These are phyloP conservation scores for Seriola rivoliana DNA, from an alignment of 2,113 vertebrate species.

Conservation along the genomic window DNA sequence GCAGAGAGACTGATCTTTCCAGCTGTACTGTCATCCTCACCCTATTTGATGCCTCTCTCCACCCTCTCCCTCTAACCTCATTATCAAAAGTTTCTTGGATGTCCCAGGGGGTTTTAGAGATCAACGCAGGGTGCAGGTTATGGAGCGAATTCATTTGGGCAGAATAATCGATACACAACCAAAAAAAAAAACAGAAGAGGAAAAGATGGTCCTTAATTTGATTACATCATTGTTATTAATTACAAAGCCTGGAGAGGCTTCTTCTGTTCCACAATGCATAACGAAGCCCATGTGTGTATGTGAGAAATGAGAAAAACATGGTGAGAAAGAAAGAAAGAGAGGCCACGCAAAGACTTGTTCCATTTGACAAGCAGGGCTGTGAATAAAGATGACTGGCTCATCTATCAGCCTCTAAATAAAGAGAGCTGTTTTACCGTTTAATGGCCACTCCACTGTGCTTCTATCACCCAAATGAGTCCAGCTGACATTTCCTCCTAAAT, in stretches of 20 bases:
- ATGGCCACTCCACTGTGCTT: constrained; percentile 68
- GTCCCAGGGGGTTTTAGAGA: constrained; percentile 45
- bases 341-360: constrained; percentile 53
- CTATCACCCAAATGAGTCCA: constrained; percentile 72
- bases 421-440: constrained; percentile 70
- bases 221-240: constrained; percentile 73
- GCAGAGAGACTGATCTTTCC: constrained; percentile 36
- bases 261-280: constrained; percentile 32
- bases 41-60: constrained; percentile 21
- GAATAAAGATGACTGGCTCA: constrained; percentile 71
- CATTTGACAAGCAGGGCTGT: constrained; percentile 55
- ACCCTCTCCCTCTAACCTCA: constrained; percentile 31
- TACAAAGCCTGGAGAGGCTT: constrained; percentile 38
- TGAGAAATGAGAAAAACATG: constrained; percentile 20
- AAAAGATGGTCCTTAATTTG: constrained; percentile 56
- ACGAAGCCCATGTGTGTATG: constrained; percentile 18
- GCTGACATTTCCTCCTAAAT: constrained; percentile 69
- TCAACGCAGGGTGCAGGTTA: constrained; percentile 50
- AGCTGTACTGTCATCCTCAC: constrained; percentile 16
- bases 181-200: constrained; percentile 23
- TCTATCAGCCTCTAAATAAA: constrained; percentile 72
- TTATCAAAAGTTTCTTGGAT: constrained; percentile 31
- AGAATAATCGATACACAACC: constrained; percentile 51
- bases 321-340: neutral
- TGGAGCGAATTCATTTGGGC: constrained; percentile 60